Conservation (phyloP, 2,888 invertebrate genomes). For the Drosophila leonis region DNA sequence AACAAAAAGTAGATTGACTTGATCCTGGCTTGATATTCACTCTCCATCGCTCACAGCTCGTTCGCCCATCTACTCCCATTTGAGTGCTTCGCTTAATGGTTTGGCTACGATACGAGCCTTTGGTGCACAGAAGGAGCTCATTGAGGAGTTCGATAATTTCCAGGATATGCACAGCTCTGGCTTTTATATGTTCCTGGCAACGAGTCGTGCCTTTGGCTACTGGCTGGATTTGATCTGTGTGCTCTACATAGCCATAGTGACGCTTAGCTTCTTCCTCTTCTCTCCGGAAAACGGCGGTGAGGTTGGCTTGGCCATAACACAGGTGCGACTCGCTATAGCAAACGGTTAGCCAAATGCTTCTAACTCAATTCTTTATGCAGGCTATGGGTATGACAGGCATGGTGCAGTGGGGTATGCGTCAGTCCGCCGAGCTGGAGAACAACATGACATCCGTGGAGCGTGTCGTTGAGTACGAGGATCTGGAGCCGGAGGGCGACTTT, state of each 20-base stretch:
- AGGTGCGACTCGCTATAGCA: constrained; percentile 21
- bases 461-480: constrained; percentile 89
- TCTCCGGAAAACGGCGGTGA: constrained; percentile 89
- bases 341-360: not conserved
- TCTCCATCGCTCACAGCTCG: constrained; percentile 87
- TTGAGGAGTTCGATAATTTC: constrained; percentile 92
- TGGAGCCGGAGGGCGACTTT: constrained; percentile 86
- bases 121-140: constrained; percentile 91
- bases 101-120: constrained; percentile 96
- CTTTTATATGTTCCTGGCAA: constrained; percentile 95
- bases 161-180: constrained; percentile 96
- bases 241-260: constrained; percentile 93
- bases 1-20: not conserved
- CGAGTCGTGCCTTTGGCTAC: constrained; percentile 96
- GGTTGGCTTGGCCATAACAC: constrained; percentile 91
- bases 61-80: constrained; percentile 97
- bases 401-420: constrained; percentile 94
- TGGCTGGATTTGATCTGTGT: constrained; percentile 96
- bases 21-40: not conserved
- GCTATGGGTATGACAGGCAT: constrained; percentile 91
- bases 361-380: constrained; percentile 74
- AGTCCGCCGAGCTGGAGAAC: constrained; percentile 95
- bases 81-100: constrained; percentile 95
- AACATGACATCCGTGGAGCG: constrained; percentile 96
- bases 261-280: constrained; percentile 92